Percentiles rank a stretch among this genome's conserved stretches.
Evolutionary conservation across 2,113 vertebrate genomes (phyloP).

Genomic region (Ariopsis seemanni): DNA sequence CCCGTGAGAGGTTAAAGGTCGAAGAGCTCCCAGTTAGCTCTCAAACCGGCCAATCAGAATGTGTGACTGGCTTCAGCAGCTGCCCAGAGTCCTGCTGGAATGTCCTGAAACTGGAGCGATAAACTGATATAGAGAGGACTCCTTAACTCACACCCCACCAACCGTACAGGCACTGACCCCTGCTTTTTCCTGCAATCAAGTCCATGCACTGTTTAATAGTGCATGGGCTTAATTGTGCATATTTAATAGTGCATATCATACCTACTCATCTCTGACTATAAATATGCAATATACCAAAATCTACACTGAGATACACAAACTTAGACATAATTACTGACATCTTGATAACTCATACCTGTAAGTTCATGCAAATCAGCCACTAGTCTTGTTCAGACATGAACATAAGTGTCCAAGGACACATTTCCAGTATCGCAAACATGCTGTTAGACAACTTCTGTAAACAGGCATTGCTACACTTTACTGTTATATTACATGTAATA

Average conservation of each 20-base stretch:
- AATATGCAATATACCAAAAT: not conserved
- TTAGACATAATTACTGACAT: not conserved
- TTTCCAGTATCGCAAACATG: slow-evolving; percentile 1
- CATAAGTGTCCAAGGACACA: not conserved
- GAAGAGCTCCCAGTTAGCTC: slow-evolving; percentile 51
- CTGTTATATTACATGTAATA: too few species aligned
- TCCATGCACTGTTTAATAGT: not conserved
- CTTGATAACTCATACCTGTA: not conserved
- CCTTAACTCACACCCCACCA: not conserved
- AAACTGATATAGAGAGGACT: slow-evolving; percentile 11
- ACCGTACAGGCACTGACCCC: slow-evolving; percentile 28
- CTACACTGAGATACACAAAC: not conserved
- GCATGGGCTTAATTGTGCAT: not conserved
- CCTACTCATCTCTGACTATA: not conserved
- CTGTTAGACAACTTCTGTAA: not conserved
- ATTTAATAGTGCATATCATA: not conserved
- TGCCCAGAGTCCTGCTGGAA: slow-evolving; percentile 42
- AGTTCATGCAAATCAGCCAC: not conserved
- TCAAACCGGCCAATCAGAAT: slow-evolving; percentile 43
- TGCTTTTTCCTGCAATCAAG: slow-evolving; percentile 44
- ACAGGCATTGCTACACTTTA: not conserved
- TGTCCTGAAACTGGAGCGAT: slow-evolving; percentile 26
- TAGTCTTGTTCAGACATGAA: slow-evolving; percentile 17
- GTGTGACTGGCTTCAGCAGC: slow-evolving; percentile 44
- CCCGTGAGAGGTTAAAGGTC: slow-evolving; percentile 52